phyloP scores from a whole-genome alignment of 2,888 invertebrate species.

The Gnatocerus cornutus region DNA sequence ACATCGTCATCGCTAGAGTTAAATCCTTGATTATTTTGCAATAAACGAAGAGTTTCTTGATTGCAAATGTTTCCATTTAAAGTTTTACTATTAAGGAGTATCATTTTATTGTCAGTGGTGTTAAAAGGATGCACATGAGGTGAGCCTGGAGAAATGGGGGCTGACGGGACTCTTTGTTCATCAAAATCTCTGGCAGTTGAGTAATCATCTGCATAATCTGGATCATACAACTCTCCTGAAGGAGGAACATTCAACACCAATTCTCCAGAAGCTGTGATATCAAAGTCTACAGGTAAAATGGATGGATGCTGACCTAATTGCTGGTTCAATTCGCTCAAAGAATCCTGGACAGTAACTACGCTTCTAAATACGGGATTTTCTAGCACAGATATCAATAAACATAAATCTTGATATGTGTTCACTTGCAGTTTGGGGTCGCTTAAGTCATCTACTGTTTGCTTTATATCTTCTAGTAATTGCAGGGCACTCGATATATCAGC shows the following conservation, averaged over 20 bases:
- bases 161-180: conserved; percentile 85
- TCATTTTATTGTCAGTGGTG: conserved; percentile 85
- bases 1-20: conserved; percentile 72
- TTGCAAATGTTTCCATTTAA: conserved; percentile 78
- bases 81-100: conserved; percentile 82
- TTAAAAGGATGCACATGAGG: conserved; percentile 85
- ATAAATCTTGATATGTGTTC: conserved; percentile 84
- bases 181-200: conserved; percentile 76
- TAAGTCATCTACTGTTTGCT: conserved; percentile 87
- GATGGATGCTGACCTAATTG: conserved; percentile 94
- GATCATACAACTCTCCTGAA: conserved; percentile 74
- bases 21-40: conserved; percentile 83
- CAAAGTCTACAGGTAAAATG: conserved; percentile 93
- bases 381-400: conserved; percentile 85
- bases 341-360: conserved; percentile 93
- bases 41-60: conserved; percentile 84
- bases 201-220: conserved; percentile 72
- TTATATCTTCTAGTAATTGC: conserved; percentile 91
- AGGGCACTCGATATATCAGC: conserved; percentile 92
- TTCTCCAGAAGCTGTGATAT: conserved; percentile 86
- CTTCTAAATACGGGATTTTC: conserved; percentile 94
- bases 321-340: conserved; percentile 88
- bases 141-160: conserved; percentile 81
- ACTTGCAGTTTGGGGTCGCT: conserved; percentile 88
- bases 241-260: conserved; percentile 79